Base-by-base conservation (phyloP, 37 sponge, comb jelly and placozoan genomes). In the Chondrosia reniformis region DNA sequence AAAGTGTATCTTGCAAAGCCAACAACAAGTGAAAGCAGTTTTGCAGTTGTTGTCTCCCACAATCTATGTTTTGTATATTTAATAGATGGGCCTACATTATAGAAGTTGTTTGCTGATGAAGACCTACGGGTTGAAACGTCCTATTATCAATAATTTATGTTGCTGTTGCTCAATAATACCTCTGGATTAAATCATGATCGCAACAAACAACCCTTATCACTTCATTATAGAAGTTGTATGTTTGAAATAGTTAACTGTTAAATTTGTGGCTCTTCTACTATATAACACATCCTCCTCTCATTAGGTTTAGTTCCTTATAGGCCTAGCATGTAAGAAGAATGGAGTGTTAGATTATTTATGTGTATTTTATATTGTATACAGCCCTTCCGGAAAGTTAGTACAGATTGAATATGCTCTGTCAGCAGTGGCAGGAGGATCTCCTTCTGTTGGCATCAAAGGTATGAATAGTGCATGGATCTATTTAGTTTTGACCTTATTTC, bases 401-500 rank as follows among this genome's bases (percentile, higher is more conserved):
- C 98, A 97, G 74, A 94, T 97, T 9, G 98, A 97, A 65, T 97
- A 97, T 78, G 98, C 98, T 33, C 76, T 97, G 36, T 85, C 91
- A 33, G 98, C 98, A 44, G 98, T 97, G 31, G 93, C 92, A 30
- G 88, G 84, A 21, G 98, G 98, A 8, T 86, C 91, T 7, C 98
- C 95, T 27, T 94, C 98, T 13, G 87, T 97, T 36, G 98, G 98
- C 10, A 97, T 97, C 38, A 97, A 94, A 83, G 92, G 96, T 88
- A 76, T 33, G 6, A 1, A 27, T 63, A 3, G 5, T 3, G 22
- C 10, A 22, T 40, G 22, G 17, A n/a, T 40, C 10, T 33, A 12
- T 38, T 19, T 72, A n/a, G 17, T 10, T 40, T 15, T 38, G 40
- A n/a, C 33, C 44, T 40, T 25, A 12, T 32, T 10, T 19, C 52